Percentiles rank a stretch among this genome's conserved stretches.
phyloP scores from a whole-genome alignment of 2,888 invertebrate species.

The Andrena dorsata region DNA sequence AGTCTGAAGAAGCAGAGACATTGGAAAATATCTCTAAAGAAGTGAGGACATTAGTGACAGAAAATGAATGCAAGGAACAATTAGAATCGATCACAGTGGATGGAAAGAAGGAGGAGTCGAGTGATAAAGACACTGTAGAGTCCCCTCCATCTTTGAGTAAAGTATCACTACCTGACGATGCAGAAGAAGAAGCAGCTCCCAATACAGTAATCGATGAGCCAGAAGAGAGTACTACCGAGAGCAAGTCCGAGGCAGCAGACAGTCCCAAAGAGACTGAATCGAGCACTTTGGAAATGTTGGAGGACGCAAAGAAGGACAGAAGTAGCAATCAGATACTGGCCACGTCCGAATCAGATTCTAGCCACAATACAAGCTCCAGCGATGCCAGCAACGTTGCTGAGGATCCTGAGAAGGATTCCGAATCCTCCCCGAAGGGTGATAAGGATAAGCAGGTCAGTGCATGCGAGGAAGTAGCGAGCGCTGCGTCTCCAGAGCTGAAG shows the following conservation, averaged over 20 bases:
- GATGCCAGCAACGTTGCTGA: constrained; percentile 26
- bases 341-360: constrained; percentile 34
- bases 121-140: neutral
- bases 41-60: constrained; percentile 79
- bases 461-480: neutral
- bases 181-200: neutral
- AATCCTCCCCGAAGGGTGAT: constrained; percentile 5
- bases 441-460: constrained; percentile 11
- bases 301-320: constrained; percentile 16
- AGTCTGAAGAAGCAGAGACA: constrained; percentile 77
- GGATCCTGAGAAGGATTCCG: constrained; percentile 3
- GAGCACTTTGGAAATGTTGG: constrained; percentile 1
- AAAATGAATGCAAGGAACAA: constrained; percentile 27
- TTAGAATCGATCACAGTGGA: constrained; percentile 8
- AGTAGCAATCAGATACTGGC: constrained; percentile 18
- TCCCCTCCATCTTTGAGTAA: neutral
- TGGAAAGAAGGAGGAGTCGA: neutral
- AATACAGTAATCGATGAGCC: neutral
- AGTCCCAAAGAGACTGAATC: constrained; percentile 27
- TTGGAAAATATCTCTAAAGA: constrained; percentile 81
- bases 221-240: neutral
- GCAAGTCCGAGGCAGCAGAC: neutral
- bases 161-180: neutral
- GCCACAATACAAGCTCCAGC: constrained; percentile 19
- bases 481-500: neutral